Conservation (phyloP, 2,888 invertebrate genomes). For the Hypomecis atomaria region DNA sequence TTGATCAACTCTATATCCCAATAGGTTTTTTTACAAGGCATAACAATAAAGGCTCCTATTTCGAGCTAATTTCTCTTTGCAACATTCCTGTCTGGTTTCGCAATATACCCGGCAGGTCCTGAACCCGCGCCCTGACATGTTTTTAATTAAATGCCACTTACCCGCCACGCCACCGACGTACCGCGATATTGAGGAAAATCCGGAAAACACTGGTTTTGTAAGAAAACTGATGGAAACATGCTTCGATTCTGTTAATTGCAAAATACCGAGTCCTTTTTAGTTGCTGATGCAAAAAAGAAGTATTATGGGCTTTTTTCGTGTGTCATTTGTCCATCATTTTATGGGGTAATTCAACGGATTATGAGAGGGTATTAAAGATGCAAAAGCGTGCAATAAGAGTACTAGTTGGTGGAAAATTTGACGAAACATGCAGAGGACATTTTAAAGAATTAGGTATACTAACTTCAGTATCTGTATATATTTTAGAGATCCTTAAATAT, state of each 20-base stretch:
- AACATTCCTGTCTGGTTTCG: constrained; percentile 4
- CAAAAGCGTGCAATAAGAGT: too few relatives aligned
- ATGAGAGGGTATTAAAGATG: too few relatives aligned
- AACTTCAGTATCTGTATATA: too few relatives aligned
- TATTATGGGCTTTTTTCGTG: too few relatives aligned
- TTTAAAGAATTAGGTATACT: too few relatives aligned
- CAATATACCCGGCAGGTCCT: constrained; percentile 8
- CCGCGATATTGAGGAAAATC: constrained; percentile 25
- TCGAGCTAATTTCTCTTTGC: constrained; percentile 2
- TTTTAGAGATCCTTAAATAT: too few relatives aligned
- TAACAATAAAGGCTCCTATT: constrained; percentile 5
- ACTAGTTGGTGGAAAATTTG: too few relatives aligned
- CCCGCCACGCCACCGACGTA: constrained; percentile 41
- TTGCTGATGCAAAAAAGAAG: background rate
- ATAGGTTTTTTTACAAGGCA: background rate
- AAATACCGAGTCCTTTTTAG: background rate
- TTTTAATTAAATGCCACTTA: constrained; percentile 79
- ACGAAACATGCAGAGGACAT: too few relatives aligned
- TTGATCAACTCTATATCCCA: too few relatives aligned
- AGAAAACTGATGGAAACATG: constrained; percentile 7
- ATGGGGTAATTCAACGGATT: too few relatives aligned
- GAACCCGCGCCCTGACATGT: constrained; percentile 61
- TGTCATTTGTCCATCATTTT: too few relatives aligned
- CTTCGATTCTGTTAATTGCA: background rate
- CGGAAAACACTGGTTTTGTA: constrained; percentile 7